A percentile compares a stretch with the other conserved stretches of the same genome.
phyloP scores from a whole-genome alignment of 2,888 invertebrate genomes.

The Ectemnius cavifrons region DNA sequence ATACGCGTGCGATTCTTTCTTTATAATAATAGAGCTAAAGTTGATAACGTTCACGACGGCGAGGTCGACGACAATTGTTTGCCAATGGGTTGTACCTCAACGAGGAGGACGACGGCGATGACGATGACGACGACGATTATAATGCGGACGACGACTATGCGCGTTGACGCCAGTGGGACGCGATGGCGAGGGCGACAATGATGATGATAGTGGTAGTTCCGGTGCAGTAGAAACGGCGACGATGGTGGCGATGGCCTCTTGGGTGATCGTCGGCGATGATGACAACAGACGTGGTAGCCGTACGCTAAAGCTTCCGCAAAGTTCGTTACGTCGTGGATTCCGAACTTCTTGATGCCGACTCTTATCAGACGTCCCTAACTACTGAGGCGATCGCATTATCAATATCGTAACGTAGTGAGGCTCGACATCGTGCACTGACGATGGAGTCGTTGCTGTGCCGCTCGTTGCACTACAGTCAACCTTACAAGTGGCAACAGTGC shows the following conservation, averaged over 20 bases:
- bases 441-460: background rate
- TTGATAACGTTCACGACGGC: constrained; percentile 10
- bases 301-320: background rate
- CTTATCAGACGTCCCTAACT: too few relatives aligned
- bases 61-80: background rate
- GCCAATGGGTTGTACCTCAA: background rate
- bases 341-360: background rate
- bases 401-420: background rate
- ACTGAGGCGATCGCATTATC: background rate
- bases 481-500: background rate
- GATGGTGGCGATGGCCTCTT: constrained; percentile 7
- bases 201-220: constrained; percentile 26
- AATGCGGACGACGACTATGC: background rate
- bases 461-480: background rate
- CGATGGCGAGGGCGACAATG: constrained; percentile 16
- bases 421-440: background rate
- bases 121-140: constrained; percentile 5
- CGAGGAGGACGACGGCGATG: constrained; percentile 7
- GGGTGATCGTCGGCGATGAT: background rate
- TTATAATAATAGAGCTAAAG: constrained; percentile 34
- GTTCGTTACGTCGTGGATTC: background rate
- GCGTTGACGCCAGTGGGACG: background rate
- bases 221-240: constrained; percentile 4
- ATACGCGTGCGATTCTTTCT: constrained; percentile 67
- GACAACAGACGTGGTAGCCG: background rate